These are phyloP conservation scores for Conus canariensis DNA, from an alignment of 2,888 invertebrate genomes.

Conservation along the genomic window DNA sequence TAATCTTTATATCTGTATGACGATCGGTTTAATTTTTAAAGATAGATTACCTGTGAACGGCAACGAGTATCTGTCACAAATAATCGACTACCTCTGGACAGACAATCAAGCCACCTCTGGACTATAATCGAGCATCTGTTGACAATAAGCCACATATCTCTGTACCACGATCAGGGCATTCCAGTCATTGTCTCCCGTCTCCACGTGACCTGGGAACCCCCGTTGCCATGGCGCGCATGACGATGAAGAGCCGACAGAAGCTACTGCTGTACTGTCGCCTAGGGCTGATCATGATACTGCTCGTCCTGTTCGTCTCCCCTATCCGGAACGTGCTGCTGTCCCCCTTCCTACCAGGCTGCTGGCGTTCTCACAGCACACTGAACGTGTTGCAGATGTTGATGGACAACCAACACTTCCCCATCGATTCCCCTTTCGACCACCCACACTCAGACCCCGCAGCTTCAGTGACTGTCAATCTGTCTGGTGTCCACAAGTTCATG, in stretches of 20 bases:
- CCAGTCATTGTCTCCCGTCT: neutral
- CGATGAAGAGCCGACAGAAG: neutral
- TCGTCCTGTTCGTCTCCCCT: constrained; percentile 28
- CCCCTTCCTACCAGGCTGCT: constrained; percentile 24
- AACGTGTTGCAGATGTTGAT: constrained; percentile 24
- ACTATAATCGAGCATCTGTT: too few species aligned
- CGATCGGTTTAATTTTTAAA: too few species aligned
- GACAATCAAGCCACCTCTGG: too few species aligned
- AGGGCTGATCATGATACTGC: neutral
- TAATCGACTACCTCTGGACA: too few species aligned
- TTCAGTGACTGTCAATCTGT: constrained; percentile 7
- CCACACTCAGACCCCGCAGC: too few species aligned
- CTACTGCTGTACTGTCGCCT: neutral
- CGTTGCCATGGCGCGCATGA: neutral
- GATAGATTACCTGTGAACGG: too few species aligned
- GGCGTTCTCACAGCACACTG: constrained; percentile 7
- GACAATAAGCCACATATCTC: too few species aligned
- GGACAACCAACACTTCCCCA: constrained; percentile 41
- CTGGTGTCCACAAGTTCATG: constrained; percentile 20
- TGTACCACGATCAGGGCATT: too few species aligned
- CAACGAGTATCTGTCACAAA: too few species aligned
- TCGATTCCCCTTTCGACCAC: constrained; percentile 1
- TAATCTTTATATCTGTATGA: too few species aligned
- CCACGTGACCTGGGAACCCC: too few species aligned
- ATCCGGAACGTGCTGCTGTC: constrained; percentile 19